Evolutionary conservation across 2,113 vertebrate species (phyloP).

Genomic region (Zapus hudsonius): DNA sequence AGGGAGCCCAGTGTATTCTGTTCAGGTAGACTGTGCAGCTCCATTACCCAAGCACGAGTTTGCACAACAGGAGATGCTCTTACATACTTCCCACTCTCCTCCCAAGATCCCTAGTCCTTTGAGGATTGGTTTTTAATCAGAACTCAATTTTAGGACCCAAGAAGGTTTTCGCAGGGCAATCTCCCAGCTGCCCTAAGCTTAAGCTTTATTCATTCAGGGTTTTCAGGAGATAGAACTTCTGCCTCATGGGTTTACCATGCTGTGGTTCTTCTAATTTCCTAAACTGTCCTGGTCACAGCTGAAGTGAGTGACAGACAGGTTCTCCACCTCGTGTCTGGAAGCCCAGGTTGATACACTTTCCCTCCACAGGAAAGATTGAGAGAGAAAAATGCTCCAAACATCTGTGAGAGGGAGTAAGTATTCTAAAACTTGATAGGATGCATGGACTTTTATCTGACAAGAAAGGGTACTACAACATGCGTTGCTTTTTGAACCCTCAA

Average conservation of each 20-base stretch:
- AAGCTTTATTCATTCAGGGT: neutral
- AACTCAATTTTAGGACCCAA: neutral
- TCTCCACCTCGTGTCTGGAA: no score
- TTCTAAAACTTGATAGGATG: slow-evolving; percentile 12
- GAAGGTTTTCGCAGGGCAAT: neutral
- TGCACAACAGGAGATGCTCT: neutral
- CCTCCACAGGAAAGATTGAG: neutral
- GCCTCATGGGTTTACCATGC: neutral
- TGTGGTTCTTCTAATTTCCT: neutral
- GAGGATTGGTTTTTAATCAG: neutral
- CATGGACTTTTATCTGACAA: neutral
- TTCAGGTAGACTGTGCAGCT: neutral
- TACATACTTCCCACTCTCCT: neutral
- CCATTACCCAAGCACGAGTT: neutral
- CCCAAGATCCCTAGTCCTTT: neutral
- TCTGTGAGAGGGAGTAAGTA: neutral
- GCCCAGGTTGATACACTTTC: neutral
- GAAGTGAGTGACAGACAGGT: neutral
- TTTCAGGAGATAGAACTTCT: neutral
- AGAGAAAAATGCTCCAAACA: neutral
- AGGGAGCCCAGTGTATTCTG: neutral
- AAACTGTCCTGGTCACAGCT: neutral
- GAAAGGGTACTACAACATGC: neutral
- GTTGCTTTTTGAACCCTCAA: neutral
- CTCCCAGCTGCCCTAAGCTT: neutral